A percentile compares a stretch with the other conserved stretches of the same genome.
These are phyloP conservation scores for Phrynocephalus forsythii DNA, from an alignment of 2,797 vertebrate genomes.

Conservation along the genomic window DNA sequence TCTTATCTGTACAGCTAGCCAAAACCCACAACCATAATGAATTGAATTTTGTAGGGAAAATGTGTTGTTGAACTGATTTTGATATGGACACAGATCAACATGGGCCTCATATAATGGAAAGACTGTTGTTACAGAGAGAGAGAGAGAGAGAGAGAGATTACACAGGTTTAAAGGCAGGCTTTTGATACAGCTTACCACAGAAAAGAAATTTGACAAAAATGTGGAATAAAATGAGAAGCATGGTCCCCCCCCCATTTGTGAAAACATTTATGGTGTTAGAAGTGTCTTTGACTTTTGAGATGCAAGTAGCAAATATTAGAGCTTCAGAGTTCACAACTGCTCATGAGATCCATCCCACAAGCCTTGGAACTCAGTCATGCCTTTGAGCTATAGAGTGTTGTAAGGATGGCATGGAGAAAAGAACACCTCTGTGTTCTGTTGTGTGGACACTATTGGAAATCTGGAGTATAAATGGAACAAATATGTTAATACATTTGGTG, in stretches of 20 bases:
- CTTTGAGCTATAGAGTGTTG: too few species aligned
- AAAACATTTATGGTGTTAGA: background rate
- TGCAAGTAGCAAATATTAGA: background rate
- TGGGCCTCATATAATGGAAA: background rate
- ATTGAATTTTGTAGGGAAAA: background rate
- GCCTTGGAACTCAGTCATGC: too few species aligned
- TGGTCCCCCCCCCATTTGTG: background rate
- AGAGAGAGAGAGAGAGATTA: too few species aligned
- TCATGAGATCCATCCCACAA: too few species aligned
- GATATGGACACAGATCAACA: too few species aligned
- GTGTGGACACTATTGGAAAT: too few species aligned
- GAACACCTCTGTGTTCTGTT: too few species aligned
- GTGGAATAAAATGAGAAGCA: background rate
- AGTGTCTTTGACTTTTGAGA: background rate
- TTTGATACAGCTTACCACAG: background rate
- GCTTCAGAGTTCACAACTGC: too few species aligned
- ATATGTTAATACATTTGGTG: too few species aligned
- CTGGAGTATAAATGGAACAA: too few species aligned
- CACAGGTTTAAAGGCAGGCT: background rate
- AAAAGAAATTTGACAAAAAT: background rate
- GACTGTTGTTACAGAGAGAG: too few species aligned
- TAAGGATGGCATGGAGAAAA: too few species aligned
- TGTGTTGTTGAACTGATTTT: conserved; percentile 21
- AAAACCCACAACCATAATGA: conserved; percentile 4
- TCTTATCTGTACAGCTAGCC: background rate